Conservation (phyloP, 2,113 vertebrate genomes). For the Phaethornis superciliosus region DNA sequence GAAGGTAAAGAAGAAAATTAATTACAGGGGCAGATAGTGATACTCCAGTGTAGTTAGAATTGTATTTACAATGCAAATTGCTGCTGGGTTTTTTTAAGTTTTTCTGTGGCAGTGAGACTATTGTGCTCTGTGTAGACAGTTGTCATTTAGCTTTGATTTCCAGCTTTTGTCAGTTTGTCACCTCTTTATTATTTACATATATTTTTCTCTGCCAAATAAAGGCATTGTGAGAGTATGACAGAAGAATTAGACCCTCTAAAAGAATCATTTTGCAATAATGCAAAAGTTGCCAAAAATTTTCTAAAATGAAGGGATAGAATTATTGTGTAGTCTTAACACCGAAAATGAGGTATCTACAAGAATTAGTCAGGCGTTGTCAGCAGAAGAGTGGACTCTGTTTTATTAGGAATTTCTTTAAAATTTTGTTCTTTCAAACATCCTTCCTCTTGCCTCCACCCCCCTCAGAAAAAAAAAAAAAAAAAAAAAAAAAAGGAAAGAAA, state of each 20-base stretch:
- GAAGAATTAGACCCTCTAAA: conserved; percentile 3
- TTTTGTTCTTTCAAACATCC: neutral
- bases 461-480: no score
- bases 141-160: conserved; percentile 16
- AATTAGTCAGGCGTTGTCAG: neutral
- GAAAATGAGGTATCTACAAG: neutral
- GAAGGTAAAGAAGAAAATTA: conserved; percentile 67
- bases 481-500: no score
- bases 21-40: conserved; percentile 49
- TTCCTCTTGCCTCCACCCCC: neutral
- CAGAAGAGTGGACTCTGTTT: neutral
- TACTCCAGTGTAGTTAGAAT: neutral
- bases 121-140: neutral
- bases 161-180: conserved; percentile 30
- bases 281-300: neutral
- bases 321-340: neutral
- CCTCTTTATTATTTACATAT: conserved; percentile 23
- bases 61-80: conserved; percentile 50
- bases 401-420: neutral
- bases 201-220: conserved; percentile 17
- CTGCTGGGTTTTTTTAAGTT: neutral
- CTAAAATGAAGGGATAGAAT: neutral
- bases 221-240: neutral
- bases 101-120: conserved; percentile 22
- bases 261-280: neutral